Evolutionary conservation across 92 coral and sea anemone species (phyloP), one percentile per base, ranked within the genome.

Genomic region (Zoanthus sansibaricus): DNA sequence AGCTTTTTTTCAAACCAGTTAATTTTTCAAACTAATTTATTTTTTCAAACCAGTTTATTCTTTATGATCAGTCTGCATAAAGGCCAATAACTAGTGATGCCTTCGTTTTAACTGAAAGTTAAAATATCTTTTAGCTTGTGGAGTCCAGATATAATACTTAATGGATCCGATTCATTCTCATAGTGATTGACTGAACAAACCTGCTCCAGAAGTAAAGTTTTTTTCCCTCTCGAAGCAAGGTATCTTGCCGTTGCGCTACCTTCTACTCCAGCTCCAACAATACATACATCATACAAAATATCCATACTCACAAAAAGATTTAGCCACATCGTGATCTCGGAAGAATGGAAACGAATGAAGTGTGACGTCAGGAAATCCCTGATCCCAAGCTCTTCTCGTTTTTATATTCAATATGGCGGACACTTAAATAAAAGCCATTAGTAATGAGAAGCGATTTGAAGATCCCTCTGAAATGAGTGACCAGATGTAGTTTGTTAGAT

Each of bases 201-300:
- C 93, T 94, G 97, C 30, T 94, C 97, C 6, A 94, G 74, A 10
- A 93, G 88, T 72, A 94, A 48, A 0, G 97, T 88, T 82, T 90
- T 94, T 76, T 94, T 90, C 25, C 97, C 94, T 72, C 90, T 76
- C 25, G 89, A 89, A 20, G 92, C 97, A 20, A 93, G 88, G 83
- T 94, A 89, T 66, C 93, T 80, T 73, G 95, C 97, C 6, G 97
- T 92, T n/a, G 92, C 77, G 75, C 97, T 94, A n/a, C 97, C 97
- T 79, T 87, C 94, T 1, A 94, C 84, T 12, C 97, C 97, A 37
- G 97, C 97, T 49, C 97, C 97, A 10, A 94, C 88, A 6, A 94
- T 93, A 62, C 94, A 91, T 15, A 90, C 94, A 72, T 91, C 93
- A 62, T 75, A 91, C 13, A 64, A 15, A 0, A 61, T 47, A 9